phyloP scores from a whole-genome alignment of 2,797 vertebrate genomes.

The Crax fasciolata region DNA sequence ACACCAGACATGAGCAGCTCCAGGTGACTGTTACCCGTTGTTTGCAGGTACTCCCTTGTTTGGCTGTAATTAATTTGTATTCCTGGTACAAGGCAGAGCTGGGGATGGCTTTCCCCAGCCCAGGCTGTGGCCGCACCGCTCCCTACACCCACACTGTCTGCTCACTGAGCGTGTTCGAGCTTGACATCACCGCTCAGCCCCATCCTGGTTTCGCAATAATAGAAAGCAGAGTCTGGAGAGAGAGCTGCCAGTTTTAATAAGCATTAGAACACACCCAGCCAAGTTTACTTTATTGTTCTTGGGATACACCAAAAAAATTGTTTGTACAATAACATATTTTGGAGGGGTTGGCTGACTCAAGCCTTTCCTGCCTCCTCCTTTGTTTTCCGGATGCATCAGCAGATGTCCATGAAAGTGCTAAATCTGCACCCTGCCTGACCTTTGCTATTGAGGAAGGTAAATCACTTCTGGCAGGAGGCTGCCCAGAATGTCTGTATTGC shows the following conservation, averaged over 20 bases:
- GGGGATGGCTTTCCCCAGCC: background rate
- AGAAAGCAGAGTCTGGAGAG: conserved; percentile 29
- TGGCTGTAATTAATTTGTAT: background rate
- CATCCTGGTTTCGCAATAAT: conserved; percentile 51
- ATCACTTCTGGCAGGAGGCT: conserved; percentile 61
- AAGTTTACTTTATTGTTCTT: conserved; percentile 74
- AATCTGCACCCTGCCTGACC: conserved; percentile 78
- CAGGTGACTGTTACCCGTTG: background rate
- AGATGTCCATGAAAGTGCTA: conserved; percentile 77
- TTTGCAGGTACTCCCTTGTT: background rate
- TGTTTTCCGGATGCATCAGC: conserved; percentile 77
- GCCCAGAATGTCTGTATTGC: conserved; percentile 51
- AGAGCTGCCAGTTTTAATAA: conserved; percentile 39
- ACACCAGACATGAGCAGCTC: background rate
- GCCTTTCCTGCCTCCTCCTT: conserved; percentile 81
- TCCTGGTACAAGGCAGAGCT: rapidly evolving
- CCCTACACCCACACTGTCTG: conserved; percentile 18
- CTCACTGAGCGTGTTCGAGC: conserved; percentile 47
- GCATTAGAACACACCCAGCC: conserved; percentile 49
- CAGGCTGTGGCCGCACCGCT: background rate
- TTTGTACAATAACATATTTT: conserved; percentile 56
- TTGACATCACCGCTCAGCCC: conserved; percentile 64
- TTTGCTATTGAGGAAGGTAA: conserved; percentile 67
- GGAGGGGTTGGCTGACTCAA: conserved; percentile 60
- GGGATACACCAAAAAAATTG: conserved; percentile 27